Evolutionary conservation across 1,140 invertebrate genomes (phyloP), one percentile per base, ranked within the genome.

Genomic region (Copidosoma floridanum): DNA sequence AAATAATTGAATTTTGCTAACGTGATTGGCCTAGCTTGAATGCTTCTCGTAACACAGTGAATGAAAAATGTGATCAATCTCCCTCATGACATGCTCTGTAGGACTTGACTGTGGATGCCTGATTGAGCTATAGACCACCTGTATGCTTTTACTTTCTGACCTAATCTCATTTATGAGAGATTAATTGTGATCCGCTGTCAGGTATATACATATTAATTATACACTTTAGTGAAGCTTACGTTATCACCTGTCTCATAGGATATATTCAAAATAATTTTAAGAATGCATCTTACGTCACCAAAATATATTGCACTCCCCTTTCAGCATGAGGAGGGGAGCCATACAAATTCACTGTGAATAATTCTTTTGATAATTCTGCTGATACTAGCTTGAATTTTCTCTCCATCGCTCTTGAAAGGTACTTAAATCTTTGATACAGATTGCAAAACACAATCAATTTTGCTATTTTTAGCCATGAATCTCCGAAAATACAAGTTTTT

Each of bases 171-270:
- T 41, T 40, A 8, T 1, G 18, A 0, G 65, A 53, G 2, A 61
- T 60, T 50, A 77, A 79, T 53, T 79, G 76, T 1, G 66, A 55
- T 7, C 75, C 75, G 54, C 16, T 41, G 16, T 41, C 38, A 4
- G 1, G 38, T 14, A 41, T 41, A 41, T 41, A 41, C 6, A 14
- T 16, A 16, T 41, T 18, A 11, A 50, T 3, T 16, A 50, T 50
- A 12, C 21, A 18, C 8, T 50, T 32, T 18, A 50, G 12, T 10
- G 47, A 2, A 1, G 16, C 14, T 5, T 32, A 6, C 2, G 57
- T 60, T 2, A 47, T 52, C 11, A 38, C 48, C 3, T 24, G 16
- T 44, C 38, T 52, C 12, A 60, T 46, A 1, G 48, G n/a, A 24
- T 60, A 57, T 5, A 57, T 29, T 46, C 27, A 16, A 27, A 56